Base-by-base conservation (phyloP, 2,888 invertebrate species). In the Thereva unica region DNA sequence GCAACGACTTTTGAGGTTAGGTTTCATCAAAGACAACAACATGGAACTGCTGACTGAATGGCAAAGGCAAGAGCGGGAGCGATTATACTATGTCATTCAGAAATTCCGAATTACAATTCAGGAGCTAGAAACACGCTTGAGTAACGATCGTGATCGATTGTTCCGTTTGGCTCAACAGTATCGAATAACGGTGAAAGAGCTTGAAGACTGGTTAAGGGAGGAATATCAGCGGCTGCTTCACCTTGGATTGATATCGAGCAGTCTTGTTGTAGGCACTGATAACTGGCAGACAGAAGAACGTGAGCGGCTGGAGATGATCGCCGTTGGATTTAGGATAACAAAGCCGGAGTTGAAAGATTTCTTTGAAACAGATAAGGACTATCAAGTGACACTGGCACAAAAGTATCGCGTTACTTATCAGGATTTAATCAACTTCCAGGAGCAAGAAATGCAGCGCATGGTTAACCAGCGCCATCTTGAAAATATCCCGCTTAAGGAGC, bases 71-170 rank as follows among this genome's bases (percentile, higher is more conserved):
- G 79, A 79, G 76, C 76, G 78, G 9, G 76, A 23, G 23, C 23
- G 23, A 76, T 5, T 76, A 78, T 54, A 69, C 78, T 0, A 75
- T 76, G 4, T 75, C 75, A 34, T 74, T 79, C 76, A 76, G 78
- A 12, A 74, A 75, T 52, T 78, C 4, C 76, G 78, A 66, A 76
- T 75, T 7, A 78, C 79, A 0, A 75, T 78, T 3, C 78, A 78
- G 53, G 77, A 79, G 67, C 77, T 79, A 71, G 77, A 77, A 65
- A 77, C 77, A 68, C 78, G 78, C 75, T 57, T 79, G 40, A 69
- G 75, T 3, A 72, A 77, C 61, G 78, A 78, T 71, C 78, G 77
- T 0, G 68, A 71, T 0, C 75, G 77, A 4, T 71, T 79, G 5
- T 74, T 78, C 64, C 74, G 69, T 6, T 67, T 79, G 64, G 79